Evolutionary conservation across 2,888 invertebrate genomes (phyloP), one percentile per base, ranked within the genome.

Genomic region (Pseudococcus viburni): DNA sequence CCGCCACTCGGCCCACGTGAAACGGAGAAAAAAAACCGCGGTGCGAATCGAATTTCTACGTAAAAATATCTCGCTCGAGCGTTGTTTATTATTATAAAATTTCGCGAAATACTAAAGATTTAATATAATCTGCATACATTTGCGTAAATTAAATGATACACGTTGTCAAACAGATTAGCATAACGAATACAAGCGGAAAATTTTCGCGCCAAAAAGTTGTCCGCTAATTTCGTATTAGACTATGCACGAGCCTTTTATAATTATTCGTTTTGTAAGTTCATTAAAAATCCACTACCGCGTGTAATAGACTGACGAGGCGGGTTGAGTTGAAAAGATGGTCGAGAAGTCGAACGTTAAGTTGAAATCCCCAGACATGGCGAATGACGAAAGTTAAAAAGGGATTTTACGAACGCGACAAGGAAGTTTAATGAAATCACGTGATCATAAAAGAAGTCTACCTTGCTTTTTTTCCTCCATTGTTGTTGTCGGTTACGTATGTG

Each of bases 371-470:
- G 68, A 86, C 86, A 68, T 26, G 59, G 39, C 17, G 86, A 86
- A 86, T 68, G 86, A 86, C 68, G 86, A 86, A 86, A 86, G 86
- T 86, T 86, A 86, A 68, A 86, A 86, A 68, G 68, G 86, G 86
- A 86, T 55, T 86, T 64, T 59, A 86, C 86, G 73, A 86, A 86
- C 86, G 86, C 64, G 86, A 86, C 86, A 64, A 39, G 86, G 39
- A 86, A 86, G 64, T 86, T 68, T 86, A 86, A 86, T 86, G 86
- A 86, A 86, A 86, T 86, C 68, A 86, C 86, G 86, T 86, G 86
- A 86, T 86, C 64, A 42, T 64, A 42, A 26, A 68, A 55, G 59
- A 86, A 86, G 46, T 68, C 64, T 86, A 86, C 86, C 86, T 85
- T 86, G n/a, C 17, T 77, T 77, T n/a, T 17, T 42, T 42, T 6